Conservation (phyloP, 2,888 invertebrate species). For the Celastrina argiolus region DNA sequence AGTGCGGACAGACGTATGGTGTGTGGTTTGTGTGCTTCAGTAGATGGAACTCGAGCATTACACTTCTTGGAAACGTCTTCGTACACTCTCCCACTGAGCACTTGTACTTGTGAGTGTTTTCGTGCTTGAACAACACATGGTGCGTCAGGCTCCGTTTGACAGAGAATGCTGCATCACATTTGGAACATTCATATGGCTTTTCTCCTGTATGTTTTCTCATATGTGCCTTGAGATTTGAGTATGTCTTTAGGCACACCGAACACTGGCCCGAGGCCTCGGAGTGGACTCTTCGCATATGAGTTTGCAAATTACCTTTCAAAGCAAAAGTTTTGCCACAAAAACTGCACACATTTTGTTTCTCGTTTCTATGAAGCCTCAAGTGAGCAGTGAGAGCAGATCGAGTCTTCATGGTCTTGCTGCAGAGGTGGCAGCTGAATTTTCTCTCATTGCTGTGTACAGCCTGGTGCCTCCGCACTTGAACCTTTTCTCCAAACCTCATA, state of each 20-base stretch:
- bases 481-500: constrained; percentile 56
- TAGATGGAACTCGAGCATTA: constrained; percentile 67
- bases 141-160: constrained; percentile 57
- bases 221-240: constrained; percentile 74
- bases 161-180: constrained; percentile 56
- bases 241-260: constrained; percentile 70
- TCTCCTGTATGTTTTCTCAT: constrained; percentile 79
- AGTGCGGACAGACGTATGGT: constrained; percentile 63
- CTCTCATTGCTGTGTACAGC: constrained; percentile 68
- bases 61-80: constrained; percentile 59
- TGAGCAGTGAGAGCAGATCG: constrained; percentile 72
- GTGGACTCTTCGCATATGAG: constrained; percentile 74
- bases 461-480: constrained; percentile 56
- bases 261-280: constrained; percentile 77
- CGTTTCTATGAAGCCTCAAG: constrained; percentile 58
- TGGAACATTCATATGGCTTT: constrained; percentile 58
- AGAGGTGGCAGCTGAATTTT: constrained; percentile 74
- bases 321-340: constrained; percentile 70
- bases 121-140: constrained; percentile 65
- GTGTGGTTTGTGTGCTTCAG: constrained; percentile 67
- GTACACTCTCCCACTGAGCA: constrained; percentile 63
- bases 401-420: constrained; percentile 71
- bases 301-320: constrained; percentile 74
- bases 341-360: constrained; percentile 62
- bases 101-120: constrained; percentile 60